Evolutionary conservation across 2,113 vertebrate species (phyloP).

Genomic region (Lynx canadensis): DNA sequence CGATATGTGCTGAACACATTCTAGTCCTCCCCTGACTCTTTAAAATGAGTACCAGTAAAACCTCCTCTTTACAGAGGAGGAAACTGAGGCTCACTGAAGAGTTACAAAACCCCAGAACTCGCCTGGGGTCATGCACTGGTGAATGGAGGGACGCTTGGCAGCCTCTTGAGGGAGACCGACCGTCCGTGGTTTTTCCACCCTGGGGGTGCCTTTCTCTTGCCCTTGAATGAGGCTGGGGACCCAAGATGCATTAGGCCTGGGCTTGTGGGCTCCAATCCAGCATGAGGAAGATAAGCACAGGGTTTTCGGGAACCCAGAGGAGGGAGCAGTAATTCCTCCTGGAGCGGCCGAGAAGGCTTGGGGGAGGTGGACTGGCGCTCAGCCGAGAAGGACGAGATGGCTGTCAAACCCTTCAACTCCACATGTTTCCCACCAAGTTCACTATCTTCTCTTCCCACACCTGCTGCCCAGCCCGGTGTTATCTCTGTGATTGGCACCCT

Average conservation of each 20-base stretch:
- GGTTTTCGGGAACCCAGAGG: not conserved
- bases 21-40: not conserved
- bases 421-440: not conserved
- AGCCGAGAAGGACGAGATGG: not conserved
- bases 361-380: not conserved
- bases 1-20: accelerated
- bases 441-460: not conserved
- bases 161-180: accelerated
- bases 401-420: not conserved
- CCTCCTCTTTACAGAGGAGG: not conserved
- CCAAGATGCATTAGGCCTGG: not conserved
- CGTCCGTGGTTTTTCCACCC: accelerated
- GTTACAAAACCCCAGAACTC: not conserved
- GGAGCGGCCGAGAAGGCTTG: not conserved
- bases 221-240: not conserved
- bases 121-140: not conserved
- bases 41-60: not conserved
- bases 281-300: not conserved
- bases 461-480: not conserved
- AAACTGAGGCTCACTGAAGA: not conserved
- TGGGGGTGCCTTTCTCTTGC: not conserved
- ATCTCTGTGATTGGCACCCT: not conserved
- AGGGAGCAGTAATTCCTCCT: not conserved
- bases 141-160: not conserved
- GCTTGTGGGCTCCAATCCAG: not conserved